phyloP scores from a whole-genome alignment of 2,797 vertebrate genomes.

The Ctenopoma kingsleyae region DNA sequence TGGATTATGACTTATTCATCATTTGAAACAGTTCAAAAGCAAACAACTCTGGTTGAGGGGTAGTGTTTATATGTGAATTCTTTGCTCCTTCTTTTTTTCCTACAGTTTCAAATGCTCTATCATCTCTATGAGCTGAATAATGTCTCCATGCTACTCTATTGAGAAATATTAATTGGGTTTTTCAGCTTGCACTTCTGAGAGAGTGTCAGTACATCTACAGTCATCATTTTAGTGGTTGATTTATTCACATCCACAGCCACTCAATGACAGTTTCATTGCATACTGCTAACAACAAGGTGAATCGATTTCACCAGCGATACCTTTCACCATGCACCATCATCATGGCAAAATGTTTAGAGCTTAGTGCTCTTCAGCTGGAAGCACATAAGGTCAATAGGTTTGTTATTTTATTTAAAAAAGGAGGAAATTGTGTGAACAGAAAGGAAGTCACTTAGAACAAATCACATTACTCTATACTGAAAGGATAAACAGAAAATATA shows the following conservation, averaged over 20 bases:
- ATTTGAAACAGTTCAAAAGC: background rate
- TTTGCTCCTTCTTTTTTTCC: background rate
- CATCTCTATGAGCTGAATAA: background rate
- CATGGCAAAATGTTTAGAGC: background rate
- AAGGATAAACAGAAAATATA: background rate
- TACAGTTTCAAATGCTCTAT: background rate
- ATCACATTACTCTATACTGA: background rate
- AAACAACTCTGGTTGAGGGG: slow-evolving; percentile 1
- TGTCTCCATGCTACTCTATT: background rate
- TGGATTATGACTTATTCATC: background rate
- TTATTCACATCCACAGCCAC: slow-evolving; percentile 4
- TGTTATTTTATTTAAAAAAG: background rate
- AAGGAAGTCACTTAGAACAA: background rate
- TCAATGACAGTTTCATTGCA: slow-evolving; percentile 1
- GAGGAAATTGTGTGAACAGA: background rate
- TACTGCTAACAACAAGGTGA: slow-evolving; percentile 15
- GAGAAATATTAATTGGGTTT: background rate
- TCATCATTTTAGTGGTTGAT: slow-evolving; percentile 5
- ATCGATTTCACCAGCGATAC: background rate
- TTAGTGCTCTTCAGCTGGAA: slow-evolving; percentile 1
- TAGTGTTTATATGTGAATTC: background rate
- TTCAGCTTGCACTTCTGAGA: background rate
- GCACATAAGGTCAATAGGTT: background rate
- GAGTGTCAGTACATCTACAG: background rate
- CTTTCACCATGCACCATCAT: background rate